Evolutionary conservation across 2,888 invertebrate genomes (phyloP).

Genomic region (Eretmocerus hayati): DNA sequence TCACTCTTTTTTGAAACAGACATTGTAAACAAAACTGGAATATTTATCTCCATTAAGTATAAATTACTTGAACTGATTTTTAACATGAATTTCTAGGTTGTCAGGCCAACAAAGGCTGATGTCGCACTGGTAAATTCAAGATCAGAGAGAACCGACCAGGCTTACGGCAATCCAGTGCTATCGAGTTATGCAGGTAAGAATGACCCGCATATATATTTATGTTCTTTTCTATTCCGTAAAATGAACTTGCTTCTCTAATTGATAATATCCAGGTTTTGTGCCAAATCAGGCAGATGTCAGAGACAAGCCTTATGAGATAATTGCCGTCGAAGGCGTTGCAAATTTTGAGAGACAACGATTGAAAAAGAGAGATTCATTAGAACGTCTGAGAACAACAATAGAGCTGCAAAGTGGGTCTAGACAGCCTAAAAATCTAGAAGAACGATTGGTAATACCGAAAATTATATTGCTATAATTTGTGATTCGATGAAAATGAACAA

Average conservation of each 20-base stretch:
- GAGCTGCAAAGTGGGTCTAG: slow-evolving; percentile 58
- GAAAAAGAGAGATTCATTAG: slow-evolving; percentile 53
- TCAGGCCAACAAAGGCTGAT: slow-evolving; percentile 61
- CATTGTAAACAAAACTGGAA: too few relatives aligned
- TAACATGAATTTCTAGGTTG: too few relatives aligned
- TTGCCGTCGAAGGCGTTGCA: slow-evolving; percentile 66
- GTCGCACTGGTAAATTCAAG: slow-evolving; percentile 61
- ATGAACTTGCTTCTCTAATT: not conserved
- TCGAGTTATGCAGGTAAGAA: slow-evolving; percentile 66
- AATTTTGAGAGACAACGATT: slow-evolving; percentile 62
- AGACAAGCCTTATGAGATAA: slow-evolving; percentile 52
- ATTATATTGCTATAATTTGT: too few relatives aligned
- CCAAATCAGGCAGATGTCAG: slow-evolving; percentile 50
- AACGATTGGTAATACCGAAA: slow-evolving; percentile 51
- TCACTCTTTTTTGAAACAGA: not conserved
- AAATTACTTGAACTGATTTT: too few relatives aligned
- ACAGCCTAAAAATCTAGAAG: slow-evolving; percentile 56
- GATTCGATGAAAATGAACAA: not conserved
- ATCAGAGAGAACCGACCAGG: slow-evolving; percentile 59
- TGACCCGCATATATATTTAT: too few relatives aligned
- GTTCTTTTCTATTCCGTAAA: not conserved
- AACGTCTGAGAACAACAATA: slow-evolving; percentile 55
- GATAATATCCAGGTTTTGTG: slow-evolving; percentile 50
- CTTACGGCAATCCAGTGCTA: slow-evolving; percentile 66
- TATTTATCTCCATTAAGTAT: too few relatives aligned